Evolutionary conservation across 2,797 vertebrate genomes (phyloP).

Genomic region (Lutjanus campechanus): DNA sequence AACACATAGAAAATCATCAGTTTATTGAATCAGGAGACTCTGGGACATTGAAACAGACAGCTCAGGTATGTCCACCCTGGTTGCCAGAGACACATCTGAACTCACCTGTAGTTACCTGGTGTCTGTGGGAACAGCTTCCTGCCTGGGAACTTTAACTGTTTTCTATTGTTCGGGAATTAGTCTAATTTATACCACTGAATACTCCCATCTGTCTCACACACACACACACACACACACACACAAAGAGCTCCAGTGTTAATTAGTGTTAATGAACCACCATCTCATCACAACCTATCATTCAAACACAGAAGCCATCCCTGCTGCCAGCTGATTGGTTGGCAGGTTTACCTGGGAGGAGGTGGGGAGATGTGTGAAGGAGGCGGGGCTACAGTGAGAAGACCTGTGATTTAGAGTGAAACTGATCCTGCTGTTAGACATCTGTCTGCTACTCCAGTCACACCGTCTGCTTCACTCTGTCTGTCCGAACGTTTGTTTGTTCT

Average conservation of each 20-base stretch:
- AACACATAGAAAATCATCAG: background rate
- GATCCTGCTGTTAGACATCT: slow-evolving; percentile 72
- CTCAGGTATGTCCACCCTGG: no score
- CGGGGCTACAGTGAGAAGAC: slow-evolving; percentile 26
- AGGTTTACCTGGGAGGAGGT: slow-evolving; percentile 33
- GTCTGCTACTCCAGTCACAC: slow-evolving; percentile 38
- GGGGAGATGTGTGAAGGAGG: slow-evolving; percentile 21
- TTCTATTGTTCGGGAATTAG: slow-evolving; percentile 55
- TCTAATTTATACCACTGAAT: slow-evolving; percentile 36
- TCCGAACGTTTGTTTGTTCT: slow-evolving; percentile 33
- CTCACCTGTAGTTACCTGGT: slow-evolving; percentile 23
- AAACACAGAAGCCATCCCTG: slow-evolving; percentile 31
- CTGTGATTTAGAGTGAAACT: slow-evolving; percentile 69
- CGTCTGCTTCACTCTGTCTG: slow-evolving; percentile 24
- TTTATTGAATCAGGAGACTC: background rate
- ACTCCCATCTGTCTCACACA: slow-evolving; percentile 55
- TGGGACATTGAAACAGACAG: background rate
- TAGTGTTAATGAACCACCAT: slow-evolving; percentile 54
- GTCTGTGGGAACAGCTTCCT: slow-evolving; percentile 46
- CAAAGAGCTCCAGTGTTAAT: slow-evolving; percentile 43
- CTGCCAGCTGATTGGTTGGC: slow-evolving; percentile 42
- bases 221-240: slow-evolving; percentile 23
- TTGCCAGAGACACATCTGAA: background rate
- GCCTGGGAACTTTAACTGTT: slow-evolving; percentile 51
- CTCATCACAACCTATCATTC: slow-evolving; percentile 39